Evolutionary conservation across 2,797 vertebrate genomes (phyloP).

Genomic region (Acestrorhynchus altus): DNA sequence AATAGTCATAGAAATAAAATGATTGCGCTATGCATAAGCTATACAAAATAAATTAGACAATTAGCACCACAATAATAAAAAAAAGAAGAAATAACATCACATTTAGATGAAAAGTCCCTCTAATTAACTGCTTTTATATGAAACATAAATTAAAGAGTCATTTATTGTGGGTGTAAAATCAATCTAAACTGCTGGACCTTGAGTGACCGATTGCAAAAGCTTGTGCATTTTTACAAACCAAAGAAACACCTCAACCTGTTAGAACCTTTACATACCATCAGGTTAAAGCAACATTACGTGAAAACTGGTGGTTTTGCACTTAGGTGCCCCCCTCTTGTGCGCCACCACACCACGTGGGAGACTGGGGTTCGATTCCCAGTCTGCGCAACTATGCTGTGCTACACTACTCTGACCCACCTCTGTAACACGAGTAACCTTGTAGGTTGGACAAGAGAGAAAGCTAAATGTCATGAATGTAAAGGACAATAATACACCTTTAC

Average conservation of each 20-base stretch:
- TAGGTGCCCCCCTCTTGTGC: too few relatives aligned
- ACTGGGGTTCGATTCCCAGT: too few relatives aligned
- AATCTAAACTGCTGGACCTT: not conserved
- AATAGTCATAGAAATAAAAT: too few relatives aligned
- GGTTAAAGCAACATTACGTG: not conserved
- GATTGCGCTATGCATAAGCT: not conserved
- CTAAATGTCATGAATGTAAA: too few relatives aligned
- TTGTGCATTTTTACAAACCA: not conserved
- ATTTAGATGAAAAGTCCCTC: not conserved
- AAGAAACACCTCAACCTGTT: not conserved
- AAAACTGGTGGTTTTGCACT: too few relatives aligned
- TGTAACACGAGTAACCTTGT: too few relatives aligned
- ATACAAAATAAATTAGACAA: not conserved
- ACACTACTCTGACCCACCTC: too few relatives aligned
- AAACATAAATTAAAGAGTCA: not conserved
- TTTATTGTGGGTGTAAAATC: not conserved
- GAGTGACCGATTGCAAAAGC: not conserved
- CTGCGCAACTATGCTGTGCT: too few relatives aligned
- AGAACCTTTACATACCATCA: not conserved
- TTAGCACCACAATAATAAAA: conserved; percentile 21
- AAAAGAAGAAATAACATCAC: not conserved
- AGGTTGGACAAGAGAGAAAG: too few relatives aligned
- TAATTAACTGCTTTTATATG: not conserved
- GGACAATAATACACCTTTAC: too few relatives aligned
- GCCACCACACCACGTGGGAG: too few relatives aligned